A percentile compares a stretch with the other conserved stretches of the same genome.
phyloP scores from a whole-genome alignment of 2,113 vertebrate species.

The human (Homo sapiens) region GRCh38 chr4:180261001-180261500 shows the following conservation, averaged over 20 bases:
- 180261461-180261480: conserved; percentile 17
- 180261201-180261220: not conserved
- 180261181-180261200: not conserved
- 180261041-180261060: not conserved
- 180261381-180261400: not conserved
- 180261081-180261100: not conserved
- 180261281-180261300: not conserved
- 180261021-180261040: not conserved
- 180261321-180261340: not conserved
- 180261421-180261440: not conserved
- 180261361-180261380: not conserved
- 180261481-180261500: not conserved
- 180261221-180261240: not conserved
- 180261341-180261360: not conserved
- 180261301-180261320: not conserved
- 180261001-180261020: not conserved
- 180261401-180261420: not conserved
- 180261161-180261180: not conserved
- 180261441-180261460: conserved; percentile 41
- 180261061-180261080: not conserved
- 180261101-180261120: not conserved
- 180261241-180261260: not conserved
- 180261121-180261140: not conserved
- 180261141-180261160: not conserved
- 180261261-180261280: not conserved